Base-by-base conservation (phyloP, 2,113 vertebrate genomes). In the Herpetotheres cachinnans region DNA sequence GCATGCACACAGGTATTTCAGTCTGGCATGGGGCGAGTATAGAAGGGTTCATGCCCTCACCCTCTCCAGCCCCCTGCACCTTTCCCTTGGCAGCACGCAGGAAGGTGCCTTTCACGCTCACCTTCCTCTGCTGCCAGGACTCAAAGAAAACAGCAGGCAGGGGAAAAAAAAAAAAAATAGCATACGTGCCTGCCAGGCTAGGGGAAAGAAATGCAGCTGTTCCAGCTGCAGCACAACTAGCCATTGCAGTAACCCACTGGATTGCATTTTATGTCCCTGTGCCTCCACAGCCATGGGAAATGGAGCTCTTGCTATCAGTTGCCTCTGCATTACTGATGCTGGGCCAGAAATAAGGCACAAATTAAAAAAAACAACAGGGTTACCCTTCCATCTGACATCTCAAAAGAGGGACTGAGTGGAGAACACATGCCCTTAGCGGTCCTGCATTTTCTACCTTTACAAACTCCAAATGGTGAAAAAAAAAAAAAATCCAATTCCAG, bases 141-240 rank as follows among this genome's bases (percentile, higher is more conserved):
- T 38, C 49, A 7, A 40, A 62, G 34, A 49, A 55, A 90, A 6
- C n/a, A 79, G 29, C 46, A 76, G 40, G 70, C 50, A 54, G 30
- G 24, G 13, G 19, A 22, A 6, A 73, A 65, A 44, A 7, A 47
- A 52, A 32, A 22, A 10, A 69, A 19, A n/a, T 8, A 15, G 26
- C 2, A 24, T 0, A 9, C 3, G 34, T 29, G 72, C 55, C 52
- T 73, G 52, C 52, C 0, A 0, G 80, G 61, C 42, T 30, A 16
- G 34, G n/a, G 38, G 38, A 82, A 66, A 89, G 61, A 42, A 44
- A 44, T 47, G 65, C 56, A 91, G 83, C 85, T 76, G 47, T 24
- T 87, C 84, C 81, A 88, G 86, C 25, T 2, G 2, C 36, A 30
- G 27, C 50, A 56, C 29, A 25, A 78, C 14, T 25, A 44, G 62